Evolutionary conservation across 2,797 vertebrate genomes (phyloP), one percentile per base, ranked within the genome.

Genomic region (Tangara arthus): DNA sequence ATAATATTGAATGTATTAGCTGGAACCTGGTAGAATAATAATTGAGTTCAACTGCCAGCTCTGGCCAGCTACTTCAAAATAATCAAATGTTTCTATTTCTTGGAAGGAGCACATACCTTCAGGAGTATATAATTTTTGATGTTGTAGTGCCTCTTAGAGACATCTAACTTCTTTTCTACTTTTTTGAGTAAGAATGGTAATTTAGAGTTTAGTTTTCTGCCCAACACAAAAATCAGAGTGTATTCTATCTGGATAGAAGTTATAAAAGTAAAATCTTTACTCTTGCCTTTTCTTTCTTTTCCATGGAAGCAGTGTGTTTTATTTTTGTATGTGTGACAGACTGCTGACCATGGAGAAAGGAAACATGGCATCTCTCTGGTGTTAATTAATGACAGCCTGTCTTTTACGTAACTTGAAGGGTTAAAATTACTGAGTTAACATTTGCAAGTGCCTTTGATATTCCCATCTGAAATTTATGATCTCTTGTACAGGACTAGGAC

Each of bases 31-130:
- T 82, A n/a, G 59, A 77, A 92, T 80, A 6, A 13, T 89, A 94
- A 94, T 63, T 94, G 57, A 90, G 70, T 96, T 94, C 76, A 95
- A 56, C 89, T 83, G 72, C 44, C 46, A 93, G 28, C 39, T 75
- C 41, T 82, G 81, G 76, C 73, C 28, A 80, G 44, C 41, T 91
- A n/a, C 60, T 70, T 72, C 75, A 78, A 82, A 93, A 60, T 89
- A 95, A 73, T 39, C 8, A 91, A 61, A 76, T 24, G 4, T 76
- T 93, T 95, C 77, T 78, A 15, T 86, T 90, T 83, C 82, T 92
- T 75, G 83, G 73, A 93, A 87, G n/a, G 8, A 2, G 22, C 28
- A 37, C 81, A 44, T 69, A n/a, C 72, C 4, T 55, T 55, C 53
- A 55, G 21, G 21, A 68, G 24, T 63, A 23, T 27, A 47, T 90